A percentile compares a stretch with the other conserved stretches of the same genome.
Evolutionary conservation across 2,113 vertebrate species (phyloP).

Genomic region (Lophius piscatorius): DNA sequence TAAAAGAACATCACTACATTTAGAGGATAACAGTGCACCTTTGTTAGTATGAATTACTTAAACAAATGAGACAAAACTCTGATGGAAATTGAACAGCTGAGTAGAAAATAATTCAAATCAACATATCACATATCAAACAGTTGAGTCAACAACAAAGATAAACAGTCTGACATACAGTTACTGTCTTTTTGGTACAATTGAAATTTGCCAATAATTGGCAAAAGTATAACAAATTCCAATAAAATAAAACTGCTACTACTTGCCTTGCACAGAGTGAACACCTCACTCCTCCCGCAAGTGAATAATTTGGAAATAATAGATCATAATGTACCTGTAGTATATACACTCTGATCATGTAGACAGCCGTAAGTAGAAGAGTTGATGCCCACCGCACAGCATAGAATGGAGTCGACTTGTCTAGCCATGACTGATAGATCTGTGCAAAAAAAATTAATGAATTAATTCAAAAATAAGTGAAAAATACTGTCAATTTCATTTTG

Average conservation of each 20-base stretch:
- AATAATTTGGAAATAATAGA: background rate
- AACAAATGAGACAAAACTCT: background rate
- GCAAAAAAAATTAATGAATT: constrained; percentile 10
- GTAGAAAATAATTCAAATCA: background rate
- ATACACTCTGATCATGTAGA: constrained; percentile 99
- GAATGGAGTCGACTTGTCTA: constrained; percentile 98
- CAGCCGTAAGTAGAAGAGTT: constrained; percentile 88
- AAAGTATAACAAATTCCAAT: background rate
- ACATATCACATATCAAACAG: background rate
- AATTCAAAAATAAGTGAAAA: background rate
- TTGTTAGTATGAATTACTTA: background rate
- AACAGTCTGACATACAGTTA: too few species aligned
- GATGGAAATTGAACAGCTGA: background rate
- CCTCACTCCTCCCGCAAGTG: background rate
- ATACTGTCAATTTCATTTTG: background rate
- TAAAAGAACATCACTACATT: constrained; percentile 27
- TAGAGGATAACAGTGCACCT: background rate
- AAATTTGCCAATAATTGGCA: too few species aligned
- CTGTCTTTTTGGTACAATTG: too few species aligned
- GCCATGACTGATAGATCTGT: constrained; percentile 97
- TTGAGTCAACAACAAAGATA: background rate
- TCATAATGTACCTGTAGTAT: constrained; percentile 88
- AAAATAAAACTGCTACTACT: background rate
- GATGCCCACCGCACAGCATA: constrained; percentile 89
- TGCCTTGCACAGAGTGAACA: background rate